Base-by-base conservation (phyloP, 2,113 vertebrate species). In the Marmota monax region DNA sequence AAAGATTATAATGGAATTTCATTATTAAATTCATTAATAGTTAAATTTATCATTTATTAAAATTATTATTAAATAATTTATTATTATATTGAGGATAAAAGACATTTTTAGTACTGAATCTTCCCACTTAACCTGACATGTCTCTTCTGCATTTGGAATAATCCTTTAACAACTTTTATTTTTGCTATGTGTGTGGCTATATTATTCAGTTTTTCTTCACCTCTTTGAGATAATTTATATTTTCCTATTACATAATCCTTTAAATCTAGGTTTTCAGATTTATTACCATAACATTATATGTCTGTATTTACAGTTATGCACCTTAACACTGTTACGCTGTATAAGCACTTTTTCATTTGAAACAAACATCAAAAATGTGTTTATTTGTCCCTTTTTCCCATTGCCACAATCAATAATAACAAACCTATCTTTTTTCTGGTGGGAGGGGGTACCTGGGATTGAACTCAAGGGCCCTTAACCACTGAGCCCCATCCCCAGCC, bases 1-100 rank as follows among this genome's bases (percentile, higher is more conserved):
- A 90, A 93, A 92, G 42, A 84, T n/a, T 48, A 53, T 58, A 84
- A 88, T 63, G 39, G n/a, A 73, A 90, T 92, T 93, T 94, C 84
- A 63, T 63, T 63, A 63, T 63, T 25, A 63, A 27, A 27, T 63
- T 23, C 61, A 63, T 63, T 63, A 63, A 27, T 25, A 63, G 61
- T 63, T 63, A 63, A 63, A 63, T 63, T 25, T 63, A 63, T 63
- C 23, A 63, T 63, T 63, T 63, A 63, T 63, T 63, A 25, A 63
- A 63, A 63, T 63, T 63, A 25, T 63, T 63, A 63, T 22, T 58
- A 63, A 63, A 63, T 63, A 37, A 84, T 94, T 90, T 97, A 88
- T 84, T 72, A 74, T 88, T 90, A 92, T 51, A 27, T 70, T 92
- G n/a, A 58, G 17, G 10, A 69, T 80, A 79, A 95, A 11, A 92